Percentiles rank a stretch among this genome's conserved stretches.
Conservation (phyloP, 2,888 invertebrate species). For the Papilio gigon region DNA sequence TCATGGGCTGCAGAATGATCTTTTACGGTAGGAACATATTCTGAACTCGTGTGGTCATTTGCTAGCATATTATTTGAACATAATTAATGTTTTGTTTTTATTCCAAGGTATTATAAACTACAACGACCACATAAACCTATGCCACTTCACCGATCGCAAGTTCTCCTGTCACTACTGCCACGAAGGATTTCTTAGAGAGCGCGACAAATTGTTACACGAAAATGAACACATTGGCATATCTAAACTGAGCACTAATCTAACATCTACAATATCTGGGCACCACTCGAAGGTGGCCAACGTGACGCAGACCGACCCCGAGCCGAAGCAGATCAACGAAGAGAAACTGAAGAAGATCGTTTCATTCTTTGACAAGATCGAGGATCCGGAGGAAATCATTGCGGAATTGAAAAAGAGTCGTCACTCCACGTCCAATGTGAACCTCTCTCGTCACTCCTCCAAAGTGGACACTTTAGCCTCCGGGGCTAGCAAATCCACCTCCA, state of each 20-base stretch:
- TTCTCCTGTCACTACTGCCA: conserved; percentile 72
- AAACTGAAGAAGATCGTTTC: conserved; percentile 75
- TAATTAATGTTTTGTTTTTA: not conserved
- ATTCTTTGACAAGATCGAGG: conserved; percentile 69
- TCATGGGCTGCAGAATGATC: conserved; percentile 66
- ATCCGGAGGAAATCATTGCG: conserved; percentile 58
- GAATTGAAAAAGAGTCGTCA: conserved; percentile 59
- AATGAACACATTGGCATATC: conserved; percentile 71
- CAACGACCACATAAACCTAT: conserved; percentile 73
- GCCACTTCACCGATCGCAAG: conserved; percentile 67
- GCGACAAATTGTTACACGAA: conserved; percentile 64
- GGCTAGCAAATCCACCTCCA: conserved; percentile 48
- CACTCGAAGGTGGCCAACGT: conserved; percentile 54
- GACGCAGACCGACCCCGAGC: conserved; percentile 67
- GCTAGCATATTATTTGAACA: too few relatives aligned
- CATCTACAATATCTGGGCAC: conserved; percentile 41
- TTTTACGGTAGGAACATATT: conserved; percentile 60
- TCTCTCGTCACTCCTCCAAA: conserved; percentile 45
- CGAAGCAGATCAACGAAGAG: conserved; percentile 59
- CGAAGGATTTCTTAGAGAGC: conserved; percentile 66
- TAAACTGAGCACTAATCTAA: conserved; percentile 51
- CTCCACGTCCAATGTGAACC: conserved; percentile 57
- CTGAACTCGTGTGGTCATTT: too few relatives aligned
- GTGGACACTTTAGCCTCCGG: conserved; percentile 42
- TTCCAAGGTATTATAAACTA: conserved; percentile 74